Evolutionary conservation across 1,140 invertebrate species (phyloP).

Genomic region (Mizuhopecten yessoensis): DNA sequence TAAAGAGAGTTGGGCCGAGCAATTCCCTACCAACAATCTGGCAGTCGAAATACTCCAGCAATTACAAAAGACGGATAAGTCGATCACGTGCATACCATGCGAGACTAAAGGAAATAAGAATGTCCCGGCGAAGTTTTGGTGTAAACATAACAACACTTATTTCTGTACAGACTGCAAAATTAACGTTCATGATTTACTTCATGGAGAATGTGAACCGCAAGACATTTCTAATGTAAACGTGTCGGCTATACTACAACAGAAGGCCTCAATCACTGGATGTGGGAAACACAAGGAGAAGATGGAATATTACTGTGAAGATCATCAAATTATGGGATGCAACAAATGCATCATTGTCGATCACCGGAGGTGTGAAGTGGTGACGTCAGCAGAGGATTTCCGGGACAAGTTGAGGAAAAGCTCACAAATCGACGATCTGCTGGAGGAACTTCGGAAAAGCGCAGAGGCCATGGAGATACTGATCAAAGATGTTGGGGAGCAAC

Average conservation of each 20-base stretch:
- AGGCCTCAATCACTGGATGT: neutral
- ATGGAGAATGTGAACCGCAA: neutral
- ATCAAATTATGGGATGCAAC: slow-evolving; percentile 62
- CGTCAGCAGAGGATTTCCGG: slow-evolving; percentile 54
- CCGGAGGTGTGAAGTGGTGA: slow-evolving; percentile 63
- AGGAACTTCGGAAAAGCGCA: neutral
- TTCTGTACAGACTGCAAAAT: neutral
- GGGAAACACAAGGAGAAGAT: slow-evolving; percentile 41
- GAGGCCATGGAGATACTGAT: neutral
- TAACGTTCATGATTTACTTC: neutral
- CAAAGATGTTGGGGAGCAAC: neutral
- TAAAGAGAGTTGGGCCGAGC: slow-evolving; percentile 47
- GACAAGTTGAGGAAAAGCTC: neutral
- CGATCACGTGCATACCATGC: neutral
- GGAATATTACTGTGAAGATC: slow-evolving; percentile 67
- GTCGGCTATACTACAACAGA: neutral
- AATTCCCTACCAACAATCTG: slow-evolving; percentile 43
- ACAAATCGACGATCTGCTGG: neutral
- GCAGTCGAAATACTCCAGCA: neutral
- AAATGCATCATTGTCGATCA: slow-evolving; percentile 67
- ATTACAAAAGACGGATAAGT: neutral
- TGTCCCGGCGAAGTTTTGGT: neutral
- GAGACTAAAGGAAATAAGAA: neutral
- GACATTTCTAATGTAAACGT: neutral
- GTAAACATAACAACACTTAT: neutral